phyloP scores from a whole-genome alignment of 2,888 invertebrate genomes.

The Tromatobia lineatoria region DNA sequence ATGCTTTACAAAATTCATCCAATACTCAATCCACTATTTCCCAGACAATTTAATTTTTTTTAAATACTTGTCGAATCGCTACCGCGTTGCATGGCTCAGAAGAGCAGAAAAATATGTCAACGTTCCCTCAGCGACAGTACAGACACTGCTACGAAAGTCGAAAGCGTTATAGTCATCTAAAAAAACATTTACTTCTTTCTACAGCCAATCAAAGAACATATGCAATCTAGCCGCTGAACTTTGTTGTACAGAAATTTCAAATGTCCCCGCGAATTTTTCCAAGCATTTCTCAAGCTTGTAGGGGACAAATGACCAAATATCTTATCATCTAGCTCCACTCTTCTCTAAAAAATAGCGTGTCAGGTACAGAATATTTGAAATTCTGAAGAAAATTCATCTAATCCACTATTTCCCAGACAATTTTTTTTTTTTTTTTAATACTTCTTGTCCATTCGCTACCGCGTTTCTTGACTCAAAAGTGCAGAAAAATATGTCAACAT shows the following conservation, averaged over 20 bases:
- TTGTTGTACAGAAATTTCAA: no score
- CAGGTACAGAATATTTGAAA: not conserved
- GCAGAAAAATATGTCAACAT: slow-evolving; percentile 27
- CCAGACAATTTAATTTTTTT: no score
- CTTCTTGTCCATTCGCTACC: no score
- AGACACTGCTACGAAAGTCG: slow-evolving; percentile 6
- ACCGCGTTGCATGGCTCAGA: no score
- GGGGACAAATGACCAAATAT: not conserved
- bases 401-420: slow-evolving; percentile 4
- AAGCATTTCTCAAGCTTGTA: no score
- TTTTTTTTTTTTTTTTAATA: no score
- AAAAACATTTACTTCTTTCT: no score
- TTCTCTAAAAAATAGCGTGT: not conserved
- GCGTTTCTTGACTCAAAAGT: slow-evolving; percentile 18
- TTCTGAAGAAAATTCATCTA: not conserved
- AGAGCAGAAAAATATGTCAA: slow-evolving; percentile 29
- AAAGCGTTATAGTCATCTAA: no score
- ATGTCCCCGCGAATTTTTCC: not conserved
- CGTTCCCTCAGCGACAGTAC: not conserved
- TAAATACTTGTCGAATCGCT: no score
- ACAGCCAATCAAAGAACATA: no score
- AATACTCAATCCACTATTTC: not conserved
- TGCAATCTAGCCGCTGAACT: no score
- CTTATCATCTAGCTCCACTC: not conserved
- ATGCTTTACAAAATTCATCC: not conserved